Conservation (phyloP, 2,888 invertebrate species). For the Sclerodermus sp. region DNA sequence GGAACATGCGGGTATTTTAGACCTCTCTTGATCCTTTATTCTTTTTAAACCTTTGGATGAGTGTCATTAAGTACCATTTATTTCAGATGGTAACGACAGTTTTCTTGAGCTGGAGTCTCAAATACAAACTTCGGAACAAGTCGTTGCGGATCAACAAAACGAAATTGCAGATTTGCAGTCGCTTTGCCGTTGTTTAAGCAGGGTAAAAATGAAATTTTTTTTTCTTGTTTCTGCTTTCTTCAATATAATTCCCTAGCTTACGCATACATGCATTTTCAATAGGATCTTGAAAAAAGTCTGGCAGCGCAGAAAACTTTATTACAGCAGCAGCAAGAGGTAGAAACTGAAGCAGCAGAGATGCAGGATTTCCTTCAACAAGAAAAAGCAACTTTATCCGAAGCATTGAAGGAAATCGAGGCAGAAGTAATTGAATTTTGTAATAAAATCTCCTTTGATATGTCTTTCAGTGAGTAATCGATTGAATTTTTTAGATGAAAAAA, state of each 20-base stretch:
- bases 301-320: slow-evolving; percentile 69
- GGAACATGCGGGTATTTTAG: slow-evolving; percentile 44
- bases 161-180: slow-evolving; percentile 74
- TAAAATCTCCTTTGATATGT: neutral
- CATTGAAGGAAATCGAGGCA: slow-evolving; percentile 75
- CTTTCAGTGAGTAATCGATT: neutral
- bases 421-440: slow-evolving; percentile 58
- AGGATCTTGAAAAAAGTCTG: slow-evolving; percentile 72
- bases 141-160: slow-evolving; percentile 73
- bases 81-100: slow-evolving; percentile 67
- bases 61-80: neutral
- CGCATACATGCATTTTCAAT: slow-evolving; percentile 9
- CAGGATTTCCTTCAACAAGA: slow-evolving; percentile 88
- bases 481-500: slow-evolving; percentile 44
- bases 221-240: slow-evolving; percentile 2
- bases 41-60: neutral
- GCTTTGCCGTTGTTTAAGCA: slow-evolving; percentile 71
- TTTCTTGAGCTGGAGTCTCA: slow-evolving; percentile 72
- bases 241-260: slow-evolving; percentile 3
- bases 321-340: slow-evolving; percentile 76
- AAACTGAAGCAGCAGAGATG: slow-evolving; percentile 79
- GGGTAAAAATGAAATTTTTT: slow-evolving; percentile 59
- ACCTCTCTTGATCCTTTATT: neutral
- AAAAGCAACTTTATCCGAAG: slow-evolving; percentile 77
- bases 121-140: slow-evolving; percentile 70